Evolutionary conservation across 2,888 invertebrate species (phyloP), one percentile per base, ranked within the genome.

Genomic region (Sphecodes monilicornis): DNA sequence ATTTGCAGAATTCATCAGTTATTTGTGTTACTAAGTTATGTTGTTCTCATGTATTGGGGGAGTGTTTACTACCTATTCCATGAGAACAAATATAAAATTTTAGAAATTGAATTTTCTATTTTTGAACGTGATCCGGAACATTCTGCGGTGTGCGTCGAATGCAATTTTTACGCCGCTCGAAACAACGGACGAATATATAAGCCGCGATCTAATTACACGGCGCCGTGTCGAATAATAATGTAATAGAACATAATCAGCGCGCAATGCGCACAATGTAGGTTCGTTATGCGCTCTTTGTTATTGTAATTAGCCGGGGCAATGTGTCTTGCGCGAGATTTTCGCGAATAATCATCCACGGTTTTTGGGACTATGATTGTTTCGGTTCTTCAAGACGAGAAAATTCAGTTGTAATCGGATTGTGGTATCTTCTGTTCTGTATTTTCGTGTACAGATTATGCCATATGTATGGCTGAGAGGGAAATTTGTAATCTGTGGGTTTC

Each of bases 211-310:
- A 60, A 60, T 60, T 60, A 60, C 16, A 29, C 29, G n/a, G n/a
- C 43, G 29, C 26, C 29, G 60, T 29, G 16, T 60, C 13, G 26
- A 29, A 60, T 60, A 60, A 60, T 60, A 60, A 60, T 60, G 29
- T 60, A 60, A 60, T 54, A n/a, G 54, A 3, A 36, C 29, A 46
- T 57, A 22, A 46, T 43, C 32, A 22, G n/a, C 29, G n/a, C 39
- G 57, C 75, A 80, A 41, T 46, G 70, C 64, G 39, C 46, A 46
- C 22, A 29, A 29, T 66, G n/a, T 16, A 60, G 60, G 29, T 60
- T 60, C 60, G 60, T 60, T 60, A 60, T 16, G 60, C 60, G 26
- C 60, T 60, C 60, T 60, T 60, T 60, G 60, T 60, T 60, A 29
- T 60, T 60, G 29, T 60, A 29, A 60, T 60, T 60, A 60, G 60